These are phyloP conservation scores for Hydroisotoma schaefferi DNA, from an alignment of 2,888 invertebrate genomes.

Conservation along the genomic window DNA sequence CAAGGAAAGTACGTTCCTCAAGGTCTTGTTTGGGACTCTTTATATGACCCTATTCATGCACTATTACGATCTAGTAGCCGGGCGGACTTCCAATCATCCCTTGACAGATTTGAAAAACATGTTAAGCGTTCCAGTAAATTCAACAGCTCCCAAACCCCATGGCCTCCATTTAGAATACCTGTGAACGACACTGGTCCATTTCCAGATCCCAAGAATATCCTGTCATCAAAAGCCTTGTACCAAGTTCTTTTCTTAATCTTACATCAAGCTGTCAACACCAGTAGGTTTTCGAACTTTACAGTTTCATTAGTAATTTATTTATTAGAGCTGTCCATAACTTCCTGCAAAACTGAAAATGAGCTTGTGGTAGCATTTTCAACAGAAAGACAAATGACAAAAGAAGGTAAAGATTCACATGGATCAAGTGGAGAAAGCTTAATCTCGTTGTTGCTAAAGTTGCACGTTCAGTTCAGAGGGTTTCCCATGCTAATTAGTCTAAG, in stretches of 20 bases:
- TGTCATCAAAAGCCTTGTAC: constrained; percentile 21
- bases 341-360: neutral
- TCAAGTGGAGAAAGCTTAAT: constrained; percentile 23
- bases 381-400: too few relatives aligned
- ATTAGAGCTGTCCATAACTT: constrained; percentile 19
- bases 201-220: constrained; percentile 20
- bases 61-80: constrained; percentile 83
- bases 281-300: constrained; percentile 25
- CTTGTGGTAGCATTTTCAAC: neutral
- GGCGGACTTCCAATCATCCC: constrained; percentile 85
- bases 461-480: constrained; percentile 18
- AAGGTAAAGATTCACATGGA: neutral
- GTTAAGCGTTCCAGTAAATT: constrained; percentile 18
- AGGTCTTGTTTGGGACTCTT: constrained; percentile 79
- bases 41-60: constrained; percentile 92
- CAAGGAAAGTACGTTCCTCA: constrained; percentile 82
- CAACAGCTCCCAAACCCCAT: constrained; percentile 16
- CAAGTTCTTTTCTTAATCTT: constrained; percentile 25
- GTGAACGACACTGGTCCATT: constrained; percentile 8
- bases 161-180: constrained; percentile 36
- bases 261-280: constrained; percentile 22
- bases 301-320: constrained; percentile 29
- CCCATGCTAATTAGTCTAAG: neutral
- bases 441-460: constrained; percentile 27
- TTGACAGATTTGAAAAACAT: constrained; percentile 67